Evolutionary conservation across 2,888 invertebrate species (phyloP).

Genomic region (Anthrax anthrax): DNA sequence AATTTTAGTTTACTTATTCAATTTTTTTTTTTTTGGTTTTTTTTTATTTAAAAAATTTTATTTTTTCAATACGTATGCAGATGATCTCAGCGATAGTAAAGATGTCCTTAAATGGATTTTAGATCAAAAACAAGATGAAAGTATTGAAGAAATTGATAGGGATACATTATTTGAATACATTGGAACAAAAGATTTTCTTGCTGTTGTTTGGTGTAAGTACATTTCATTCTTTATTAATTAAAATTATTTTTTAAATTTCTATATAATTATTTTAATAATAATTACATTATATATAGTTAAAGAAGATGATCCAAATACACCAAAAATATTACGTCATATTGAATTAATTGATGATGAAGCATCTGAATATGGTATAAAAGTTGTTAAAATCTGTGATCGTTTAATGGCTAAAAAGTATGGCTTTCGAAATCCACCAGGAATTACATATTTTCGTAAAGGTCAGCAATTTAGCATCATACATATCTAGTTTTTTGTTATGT

Average conservation of each 20-base stretch:
- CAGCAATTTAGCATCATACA: too few relatives aligned
- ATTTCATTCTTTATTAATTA: not conserved
- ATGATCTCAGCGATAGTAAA: constrained; percentile 58
- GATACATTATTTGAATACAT: constrained; percentile 71
- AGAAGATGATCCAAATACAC: constrained; percentile 68
- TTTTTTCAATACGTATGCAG: constrained; percentile 35
- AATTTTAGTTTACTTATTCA: not conserved
- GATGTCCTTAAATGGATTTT: constrained; percentile 85
- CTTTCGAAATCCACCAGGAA: constrained; percentile 74
- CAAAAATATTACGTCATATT: constrained; percentile 66
- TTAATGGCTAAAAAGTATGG: constrained; percentile 91
- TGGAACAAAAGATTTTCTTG: constrained; percentile 79
- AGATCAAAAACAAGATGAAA: constrained; percentile 80
- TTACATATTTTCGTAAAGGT: constrained; percentile 79
- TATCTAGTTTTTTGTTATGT: too few relatives aligned
- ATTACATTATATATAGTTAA: too few relatives aligned
- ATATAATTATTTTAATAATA: too few relatives aligned
- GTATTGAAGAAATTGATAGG: constrained; percentile 78
- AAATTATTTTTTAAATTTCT: not conserved
- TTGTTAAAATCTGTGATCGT: constrained; percentile 74
- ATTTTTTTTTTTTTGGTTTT: not conserved
- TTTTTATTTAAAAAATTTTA: not conserved
- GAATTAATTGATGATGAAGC: constrained; percentile 88
- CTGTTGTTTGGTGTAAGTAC: constrained; percentile 82
- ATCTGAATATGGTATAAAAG: constrained; percentile 77